Conservation (phyloP, 2,888 invertebrate genomes). For the Caenorhabditis sulstoni region DNA sequence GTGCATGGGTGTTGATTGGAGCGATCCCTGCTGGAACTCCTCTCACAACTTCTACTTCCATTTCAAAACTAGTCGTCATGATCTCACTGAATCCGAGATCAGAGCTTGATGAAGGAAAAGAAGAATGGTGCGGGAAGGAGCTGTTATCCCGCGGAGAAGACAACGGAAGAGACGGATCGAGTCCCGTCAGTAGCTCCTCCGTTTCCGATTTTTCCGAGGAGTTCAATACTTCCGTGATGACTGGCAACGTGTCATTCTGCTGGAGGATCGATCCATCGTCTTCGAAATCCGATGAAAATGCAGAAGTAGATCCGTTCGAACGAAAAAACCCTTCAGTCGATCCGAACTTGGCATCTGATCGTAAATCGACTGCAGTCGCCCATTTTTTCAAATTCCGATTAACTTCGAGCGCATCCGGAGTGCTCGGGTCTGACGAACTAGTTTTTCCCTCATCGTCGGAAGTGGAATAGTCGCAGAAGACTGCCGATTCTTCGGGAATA, state of each 20-base stretch:
- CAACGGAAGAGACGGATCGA: constrained; percentile 14
- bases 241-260: constrained; percentile 9
- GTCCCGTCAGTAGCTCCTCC: constrained; percentile 1
- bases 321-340: constrained; percentile 3
- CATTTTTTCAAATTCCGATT: constrained; percentile 46
- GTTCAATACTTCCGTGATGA: constrained; percentile 21
- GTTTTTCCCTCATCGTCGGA: constrained; percentile 45
- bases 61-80: constrained; percentile 42
- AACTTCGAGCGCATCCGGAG: constrained; percentile 30
- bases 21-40: background rate
- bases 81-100: constrained; percentile 38
- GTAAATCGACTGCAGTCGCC: constrained; percentile 45
- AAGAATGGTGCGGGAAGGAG: background rate
- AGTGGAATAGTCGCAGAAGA: constrained; percentile 42
- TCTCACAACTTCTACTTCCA: background rate
- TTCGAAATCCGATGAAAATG: constrained; percentile 30
- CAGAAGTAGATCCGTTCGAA: constrained; percentile 24
- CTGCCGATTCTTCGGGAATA: constrained; percentile 44
- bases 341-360: constrained; percentile 14
- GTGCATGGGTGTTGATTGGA: constrained; percentile 16
- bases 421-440: constrained; percentile 25
- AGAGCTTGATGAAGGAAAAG: background rate
- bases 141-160: constrained; percentile 11
- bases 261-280: constrained; percentile 17
- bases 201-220: constrained; percentile 11